These are phyloP conservation scores for Oryctes rhinoceros DNA, from an alignment of 1,140 invertebrate species.

Conservation along the genomic window DNA sequence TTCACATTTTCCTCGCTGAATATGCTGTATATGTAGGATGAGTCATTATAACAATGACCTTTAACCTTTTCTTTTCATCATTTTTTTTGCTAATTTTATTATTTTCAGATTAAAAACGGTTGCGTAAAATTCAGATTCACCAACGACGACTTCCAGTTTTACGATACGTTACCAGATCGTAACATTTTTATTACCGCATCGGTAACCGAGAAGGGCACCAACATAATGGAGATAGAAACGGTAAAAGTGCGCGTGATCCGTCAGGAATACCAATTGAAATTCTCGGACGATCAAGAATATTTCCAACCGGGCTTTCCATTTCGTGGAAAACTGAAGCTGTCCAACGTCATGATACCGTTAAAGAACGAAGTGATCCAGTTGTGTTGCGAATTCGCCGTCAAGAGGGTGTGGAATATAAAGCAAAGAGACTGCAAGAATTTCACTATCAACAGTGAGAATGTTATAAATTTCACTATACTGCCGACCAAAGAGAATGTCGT, in stretches of 20 bases:
- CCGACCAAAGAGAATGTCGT: conserved; percentile 55
- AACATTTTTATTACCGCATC: conserved; percentile 62
- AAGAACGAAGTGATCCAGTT: conserved; percentile 53
- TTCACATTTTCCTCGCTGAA: too few relatives aligned
- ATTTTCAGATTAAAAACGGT: conserved; percentile 58
- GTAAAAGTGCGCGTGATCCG: conserved; percentile 61
- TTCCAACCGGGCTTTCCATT: conserved; percentile 71
- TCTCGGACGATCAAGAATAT: conserved; percentile 62
- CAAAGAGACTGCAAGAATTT: conserved; percentile 53
- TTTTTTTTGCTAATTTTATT: neutral
- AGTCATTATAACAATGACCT: too few relatives aligned
- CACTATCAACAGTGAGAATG: conserved; percentile 46
- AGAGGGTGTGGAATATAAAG: conserved; percentile 56
- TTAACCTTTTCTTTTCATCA: too few relatives aligned
- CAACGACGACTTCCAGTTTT: conserved; percentile 59
- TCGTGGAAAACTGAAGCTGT: conserved; percentile 63
- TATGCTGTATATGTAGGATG: too few relatives aligned
- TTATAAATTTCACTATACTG: conserved; percentile 49
- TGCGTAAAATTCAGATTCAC: conserved; percentile 63
- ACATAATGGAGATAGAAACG: conserved; percentile 64
- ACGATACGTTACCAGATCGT: conserved; percentile 32
- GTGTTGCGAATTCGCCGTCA: conserved; percentile 57
- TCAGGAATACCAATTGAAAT: conserved; percentile 63
- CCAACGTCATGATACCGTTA: conserved; percentile 47
- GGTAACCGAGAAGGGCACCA: conserved; percentile 69